A percentile compares a stretch with the other conserved stretches of the same genome.
Conservation (phyloP, 2,113 vertebrate genomes). For the Pleuronectes platessa region DNA sequence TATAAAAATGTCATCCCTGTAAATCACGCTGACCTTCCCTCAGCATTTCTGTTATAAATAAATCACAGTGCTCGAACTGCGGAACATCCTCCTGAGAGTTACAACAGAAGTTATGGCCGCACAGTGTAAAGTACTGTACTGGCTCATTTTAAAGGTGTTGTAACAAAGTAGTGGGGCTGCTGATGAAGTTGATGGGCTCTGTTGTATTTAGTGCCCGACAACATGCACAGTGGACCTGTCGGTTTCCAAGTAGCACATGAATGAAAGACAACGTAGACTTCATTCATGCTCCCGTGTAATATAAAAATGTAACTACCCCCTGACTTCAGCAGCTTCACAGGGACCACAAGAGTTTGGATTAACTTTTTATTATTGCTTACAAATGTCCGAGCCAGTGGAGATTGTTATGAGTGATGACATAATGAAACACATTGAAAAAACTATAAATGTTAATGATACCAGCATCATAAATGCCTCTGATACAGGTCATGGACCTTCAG, state of each 20-base stretch:
- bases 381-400: background rate
- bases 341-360: no score
- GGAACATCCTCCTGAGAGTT: background rate
- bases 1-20: conserved; percentile 12
- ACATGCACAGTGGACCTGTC: background rate
- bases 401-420: background rate
- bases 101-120: background rate
- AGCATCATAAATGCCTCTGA: no score
- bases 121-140: background rate
- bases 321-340: no score
- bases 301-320: no score
- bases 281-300: no score
- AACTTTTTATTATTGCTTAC: no score
- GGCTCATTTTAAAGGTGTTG: background rate
- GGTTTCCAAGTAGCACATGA: background rate
- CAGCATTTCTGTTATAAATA: background rate
- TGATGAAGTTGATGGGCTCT: background rate
- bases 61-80: background rate
- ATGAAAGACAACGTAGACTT: no score
- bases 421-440: no score
- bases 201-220: background rate
- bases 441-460: no score
- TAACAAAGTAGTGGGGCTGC: background rate
- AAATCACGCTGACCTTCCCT: conserved; percentile 7
- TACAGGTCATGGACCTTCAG: no score